These are phyloP conservation scores for Distichodus sexfasciatus DNA, from an alignment of 2,797 vertebrate genomes.

Conservation along the genomic window DNA sequence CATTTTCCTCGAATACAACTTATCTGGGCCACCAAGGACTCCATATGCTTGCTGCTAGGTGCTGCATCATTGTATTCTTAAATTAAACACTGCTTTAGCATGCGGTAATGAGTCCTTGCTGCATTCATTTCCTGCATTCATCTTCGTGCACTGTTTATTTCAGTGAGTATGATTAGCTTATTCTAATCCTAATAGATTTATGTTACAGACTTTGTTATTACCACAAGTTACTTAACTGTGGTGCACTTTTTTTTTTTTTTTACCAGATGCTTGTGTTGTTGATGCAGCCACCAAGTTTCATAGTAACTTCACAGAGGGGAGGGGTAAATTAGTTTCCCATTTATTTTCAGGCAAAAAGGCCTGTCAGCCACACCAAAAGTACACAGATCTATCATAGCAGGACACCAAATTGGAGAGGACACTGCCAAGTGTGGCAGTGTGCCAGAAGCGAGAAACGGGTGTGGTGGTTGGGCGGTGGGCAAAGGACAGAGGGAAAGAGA, in stretches of 20 bases:
- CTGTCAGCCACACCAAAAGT: slow-evolving; percentile 66
- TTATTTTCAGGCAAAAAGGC: slow-evolving; percentile 60
- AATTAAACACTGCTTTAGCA: too few species aligned
- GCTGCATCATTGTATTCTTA: not conserved
- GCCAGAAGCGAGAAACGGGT: slow-evolving; percentile 54
- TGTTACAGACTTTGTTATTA: too few species aligned
- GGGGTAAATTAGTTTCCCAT: slow-evolving; percentile 58
- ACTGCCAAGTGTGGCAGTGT: slow-evolving; percentile 66
- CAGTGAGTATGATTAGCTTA: too few species aligned
- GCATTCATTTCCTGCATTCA: too few species aligned
- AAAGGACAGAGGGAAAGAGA: not conserved
- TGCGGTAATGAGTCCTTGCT: too few species aligned
- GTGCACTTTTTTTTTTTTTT: too few species aligned
- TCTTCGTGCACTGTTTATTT: too few species aligned
- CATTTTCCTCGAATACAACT: not conserved
- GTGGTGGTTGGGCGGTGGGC: too few species aligned
- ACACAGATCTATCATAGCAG: slow-evolving; percentile 74
- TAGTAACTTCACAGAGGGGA: slow-evolving; percentile 51
- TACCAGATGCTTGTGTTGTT: not conserved
- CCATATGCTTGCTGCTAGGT: not conserved
- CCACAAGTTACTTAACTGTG: too few species aligned
- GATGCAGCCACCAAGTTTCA: slow-evolving; percentile 31
- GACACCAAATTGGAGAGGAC: slow-evolving; percentile 69
- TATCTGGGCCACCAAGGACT: not conserved
- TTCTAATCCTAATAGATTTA: too few species aligned